Evolutionary conservation across 2,888 invertebrate species (phyloP).

Genomic region (Sussaba pulchella): DNA sequence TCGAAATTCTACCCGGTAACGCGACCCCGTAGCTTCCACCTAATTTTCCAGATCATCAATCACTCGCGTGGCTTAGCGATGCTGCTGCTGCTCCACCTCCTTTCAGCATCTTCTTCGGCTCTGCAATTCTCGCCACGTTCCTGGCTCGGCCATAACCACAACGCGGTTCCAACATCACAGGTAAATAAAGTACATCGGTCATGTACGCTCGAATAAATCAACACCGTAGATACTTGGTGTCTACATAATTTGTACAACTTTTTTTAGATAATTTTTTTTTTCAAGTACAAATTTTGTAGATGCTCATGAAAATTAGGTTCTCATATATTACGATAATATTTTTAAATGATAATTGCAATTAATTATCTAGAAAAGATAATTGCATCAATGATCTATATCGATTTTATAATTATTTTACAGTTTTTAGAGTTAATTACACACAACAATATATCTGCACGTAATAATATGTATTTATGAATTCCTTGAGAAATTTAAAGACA

Average conservation of each 20-base stretch:
- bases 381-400: no score
- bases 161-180: constrained; percentile 2
- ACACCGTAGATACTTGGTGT: background rate
- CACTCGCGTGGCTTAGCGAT: constrained; percentile 65
- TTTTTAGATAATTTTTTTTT: background rate
- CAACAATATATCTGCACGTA: no score
- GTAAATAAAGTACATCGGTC: constrained; percentile 14
- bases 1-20: constrained; percentile 25
- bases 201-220: constrained; percentile 11
- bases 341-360: no score
- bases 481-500: no score
- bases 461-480: no score
- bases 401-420: no score
- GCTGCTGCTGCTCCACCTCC: background rate
- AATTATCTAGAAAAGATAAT: no score
- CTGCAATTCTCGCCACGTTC: constrained; percentile 41
- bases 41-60: constrained; percentile 74
- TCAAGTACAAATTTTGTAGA: background rate
- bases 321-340: no score
- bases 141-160: background rate
- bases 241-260: background rate
- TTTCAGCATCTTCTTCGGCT: constrained; percentile 35
- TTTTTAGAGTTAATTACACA: no score
- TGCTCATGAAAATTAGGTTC: no score
- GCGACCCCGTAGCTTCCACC: constrained; percentile 61